phyloP scores from a whole-genome alignment of 2,797 vertebrate genomes.

The Stomatorhinus walkeri region DNA sequence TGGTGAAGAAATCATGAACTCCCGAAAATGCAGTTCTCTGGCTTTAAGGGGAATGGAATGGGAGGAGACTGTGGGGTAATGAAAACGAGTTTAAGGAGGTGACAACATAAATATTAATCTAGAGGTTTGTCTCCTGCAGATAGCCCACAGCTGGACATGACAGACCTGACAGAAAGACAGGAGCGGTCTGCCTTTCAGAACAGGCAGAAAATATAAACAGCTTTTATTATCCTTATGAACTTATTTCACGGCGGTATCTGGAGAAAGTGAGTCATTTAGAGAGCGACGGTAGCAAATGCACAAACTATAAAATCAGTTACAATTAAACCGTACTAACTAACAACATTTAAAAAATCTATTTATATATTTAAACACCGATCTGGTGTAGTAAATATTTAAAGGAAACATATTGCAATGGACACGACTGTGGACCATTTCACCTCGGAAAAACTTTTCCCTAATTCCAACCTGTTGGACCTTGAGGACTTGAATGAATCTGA shows the following conservation, averaged over 20 bases:
- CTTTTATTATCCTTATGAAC: neutral
- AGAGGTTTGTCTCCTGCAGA: slow-evolving; percentile 26
- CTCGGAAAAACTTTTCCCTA: slow-evolving; percentile 63
- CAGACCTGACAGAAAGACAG: slow-evolving; percentile 23
- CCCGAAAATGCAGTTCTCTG: neutral
- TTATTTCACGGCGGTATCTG: neutral
- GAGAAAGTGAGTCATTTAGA: neutral
- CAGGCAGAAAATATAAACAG: neutral
- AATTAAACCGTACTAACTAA: neutral
- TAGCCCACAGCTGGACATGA: slow-evolving; percentile 28
- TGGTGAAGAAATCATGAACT: neutral
- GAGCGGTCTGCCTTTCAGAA: slow-evolving; percentile 4
- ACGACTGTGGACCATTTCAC: slow-evolving; percentile 64
- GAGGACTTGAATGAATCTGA: slow-evolving; percentile 70
- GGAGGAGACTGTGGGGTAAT: slow-evolving; percentile 11
- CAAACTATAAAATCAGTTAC: neutral
- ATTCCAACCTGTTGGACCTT: slow-evolving; percentile 66
- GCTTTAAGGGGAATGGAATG: slow-evolving; percentile 21
- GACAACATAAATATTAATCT: slow-evolving; percentile 30
- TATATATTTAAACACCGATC: neutral
- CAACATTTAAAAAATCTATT: neutral
- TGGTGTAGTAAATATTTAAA: neutral
- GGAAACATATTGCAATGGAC: slow-evolving; percentile 52
- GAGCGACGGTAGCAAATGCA: neutral
- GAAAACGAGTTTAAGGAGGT: slow-evolving; percentile 14